phyloP scores from a whole-genome alignment of 2,113 vertebrate species.

The Aphelocoma coerulescens region DNA sequence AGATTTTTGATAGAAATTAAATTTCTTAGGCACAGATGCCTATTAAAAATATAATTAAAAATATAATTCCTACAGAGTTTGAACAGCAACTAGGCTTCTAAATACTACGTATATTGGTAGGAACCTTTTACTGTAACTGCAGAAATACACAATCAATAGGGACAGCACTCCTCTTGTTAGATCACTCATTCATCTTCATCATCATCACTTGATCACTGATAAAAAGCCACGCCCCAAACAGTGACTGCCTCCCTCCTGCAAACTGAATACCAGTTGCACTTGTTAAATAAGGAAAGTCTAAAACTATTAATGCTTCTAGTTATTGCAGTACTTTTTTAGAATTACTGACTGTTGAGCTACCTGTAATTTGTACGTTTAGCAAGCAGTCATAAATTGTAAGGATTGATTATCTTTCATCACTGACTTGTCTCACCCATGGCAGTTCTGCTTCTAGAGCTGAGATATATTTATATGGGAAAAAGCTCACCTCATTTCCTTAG shows the following conservation, averaged over 20 bases:
- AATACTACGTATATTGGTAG: background rate
- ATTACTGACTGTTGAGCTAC: background rate
- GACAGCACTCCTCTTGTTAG: background rate
- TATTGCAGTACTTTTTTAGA: background rate
- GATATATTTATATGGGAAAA: background rate
- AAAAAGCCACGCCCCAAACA: background rate
- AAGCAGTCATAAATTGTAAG: background rate
- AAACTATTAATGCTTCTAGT: background rate
- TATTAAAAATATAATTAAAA: background rate
- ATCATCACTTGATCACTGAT: background rate
- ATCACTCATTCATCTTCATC: fast-evolving
- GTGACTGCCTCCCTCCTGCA: background rate
- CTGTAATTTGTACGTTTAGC: background rate
- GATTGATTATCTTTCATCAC: background rate
- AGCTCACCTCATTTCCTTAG: background rate
- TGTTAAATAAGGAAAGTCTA: background rate
- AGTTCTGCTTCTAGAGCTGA: background rate
- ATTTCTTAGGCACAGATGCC: background rate
- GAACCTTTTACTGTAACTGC: background rate
- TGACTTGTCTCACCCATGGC: background rate
- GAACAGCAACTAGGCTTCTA: background rate
- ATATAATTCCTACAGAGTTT: background rate
- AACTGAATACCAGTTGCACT: background rate
- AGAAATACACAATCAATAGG: background rate
- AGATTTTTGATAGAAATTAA: background rate